Evolutionary conservation across 1,140 invertebrate species (phyloP).

Genomic region (Drosophila ohnishii): DNA sequence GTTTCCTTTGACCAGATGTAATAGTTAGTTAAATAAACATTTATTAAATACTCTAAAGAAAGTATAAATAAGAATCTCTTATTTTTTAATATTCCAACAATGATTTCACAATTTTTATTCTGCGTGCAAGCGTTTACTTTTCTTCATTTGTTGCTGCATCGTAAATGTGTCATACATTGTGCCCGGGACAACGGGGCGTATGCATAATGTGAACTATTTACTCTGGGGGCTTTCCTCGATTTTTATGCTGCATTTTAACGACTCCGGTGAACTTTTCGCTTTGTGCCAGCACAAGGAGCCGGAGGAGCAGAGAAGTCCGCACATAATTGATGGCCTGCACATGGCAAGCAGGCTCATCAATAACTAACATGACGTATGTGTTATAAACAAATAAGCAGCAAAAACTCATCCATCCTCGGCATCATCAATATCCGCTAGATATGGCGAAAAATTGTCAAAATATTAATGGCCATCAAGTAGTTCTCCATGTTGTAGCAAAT

Average conservation of each 20-base stretch:
- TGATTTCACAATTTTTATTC: not conserved
- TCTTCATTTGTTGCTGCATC: slow-evolving; percentile 42
- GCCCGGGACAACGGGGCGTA: slow-evolving; percentile 43
- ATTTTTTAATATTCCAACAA: not conserved
- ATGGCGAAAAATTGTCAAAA: slow-evolving; percentile 72
- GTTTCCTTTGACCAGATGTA: accelerated
- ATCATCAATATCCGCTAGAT: slow-evolving; percentile 71
- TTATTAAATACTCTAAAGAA: not conserved
- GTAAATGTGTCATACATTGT: slow-evolving; percentile 55
- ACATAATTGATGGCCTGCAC: slow-evolving; percentile 70
- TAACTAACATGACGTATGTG: slow-evolving; percentile 68
- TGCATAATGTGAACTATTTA: slow-evolving; percentile 60
- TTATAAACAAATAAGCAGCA: slow-evolving; percentile 68
- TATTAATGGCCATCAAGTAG: slow-evolving; percentile 73
- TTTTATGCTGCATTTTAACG: slow-evolving; percentile 62
- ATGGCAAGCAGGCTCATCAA: slow-evolving; percentile 65
- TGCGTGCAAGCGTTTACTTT: slow-evolving; percentile 22
- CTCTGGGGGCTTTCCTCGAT: slow-evolving; percentile 25
- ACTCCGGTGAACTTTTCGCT: slow-evolving; percentile 25
- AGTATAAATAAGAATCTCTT: no score
- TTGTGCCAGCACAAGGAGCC: slow-evolving; percentile 3
- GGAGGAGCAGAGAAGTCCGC: slow-evolving; percentile 24
- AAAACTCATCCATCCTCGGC: slow-evolving; percentile 62
- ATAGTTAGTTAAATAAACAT: not conserved
- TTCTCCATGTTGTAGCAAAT: slow-evolving; percentile 49